Evolutionary conservation across 2,888 invertebrate genomes (phyloP).

Genomic region (Augiades crinisus): DNA sequence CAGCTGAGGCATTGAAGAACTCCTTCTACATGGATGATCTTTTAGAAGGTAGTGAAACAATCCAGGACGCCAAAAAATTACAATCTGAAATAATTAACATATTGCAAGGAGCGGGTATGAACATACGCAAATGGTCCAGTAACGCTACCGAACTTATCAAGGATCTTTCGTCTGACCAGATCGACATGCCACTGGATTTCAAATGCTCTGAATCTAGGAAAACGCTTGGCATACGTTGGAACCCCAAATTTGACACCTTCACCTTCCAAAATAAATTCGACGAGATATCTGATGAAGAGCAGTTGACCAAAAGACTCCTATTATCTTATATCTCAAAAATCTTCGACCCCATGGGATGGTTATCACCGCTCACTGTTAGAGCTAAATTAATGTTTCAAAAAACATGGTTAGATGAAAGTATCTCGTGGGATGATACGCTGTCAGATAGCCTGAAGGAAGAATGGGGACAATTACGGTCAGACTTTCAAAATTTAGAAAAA

Average conservation of each 20-base stretch:
- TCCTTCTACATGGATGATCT: conserved; percentile 10
- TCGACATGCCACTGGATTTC: not conserved
- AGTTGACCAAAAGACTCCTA: conserved; percentile 13
- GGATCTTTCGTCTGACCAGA: not conserved
- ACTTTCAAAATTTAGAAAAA: not conserved
- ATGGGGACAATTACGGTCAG: not conserved
- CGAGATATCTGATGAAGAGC: not conserved
- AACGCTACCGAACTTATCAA: not conserved
- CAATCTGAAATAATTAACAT: not conserved
- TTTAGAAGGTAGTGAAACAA: not conserved
- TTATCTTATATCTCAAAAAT: conserved; percentile 27
- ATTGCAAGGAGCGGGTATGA: conserved; percentile 5
- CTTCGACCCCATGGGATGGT: conserved; percentile 30
- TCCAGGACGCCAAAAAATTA: not conserved
- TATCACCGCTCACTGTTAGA: conserved; percentile 22
- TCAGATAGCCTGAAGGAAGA: not conserved
- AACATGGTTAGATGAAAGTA: conserved; percentile 6
- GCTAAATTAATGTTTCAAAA: conserved; percentile 26
- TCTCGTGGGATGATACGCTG: not conserved
- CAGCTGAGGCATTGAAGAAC: not conserved
- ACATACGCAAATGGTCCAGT: not conserved
- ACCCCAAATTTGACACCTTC: not conserved
- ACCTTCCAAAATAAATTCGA: not conserved
- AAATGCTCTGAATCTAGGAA: not conserved
- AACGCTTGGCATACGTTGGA: not conserved